These are phyloP conservation scores for Scrobipalpa costella DNA, from an alignment of 2,888 invertebrate species.

Conservation along the genomic window DNA sequence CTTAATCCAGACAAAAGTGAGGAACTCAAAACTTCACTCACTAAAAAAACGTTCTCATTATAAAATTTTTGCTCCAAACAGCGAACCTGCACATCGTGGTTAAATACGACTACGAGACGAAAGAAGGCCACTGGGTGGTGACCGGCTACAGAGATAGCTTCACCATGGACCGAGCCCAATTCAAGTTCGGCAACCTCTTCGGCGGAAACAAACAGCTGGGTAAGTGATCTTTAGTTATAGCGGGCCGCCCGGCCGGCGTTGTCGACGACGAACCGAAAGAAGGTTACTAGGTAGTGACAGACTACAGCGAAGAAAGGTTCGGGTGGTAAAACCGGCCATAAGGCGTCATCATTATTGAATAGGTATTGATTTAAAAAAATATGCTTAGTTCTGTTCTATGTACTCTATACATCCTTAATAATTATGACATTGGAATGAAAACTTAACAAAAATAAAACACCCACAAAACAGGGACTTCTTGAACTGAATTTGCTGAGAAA, in stretches of 20 bases:
- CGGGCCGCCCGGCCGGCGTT: too few species aligned
- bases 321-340: too few species aligned
- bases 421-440: too few species aligned
- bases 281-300: constrained; percentile 65
- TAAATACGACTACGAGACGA: constrained; percentile 67
- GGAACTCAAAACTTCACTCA: too few species aligned
- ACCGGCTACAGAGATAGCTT: constrained; percentile 67
- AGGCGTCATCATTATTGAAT: too few species aligned
- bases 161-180: constrained; percentile 72
- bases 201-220: constrained; percentile 71
- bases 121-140: constrained; percentile 66
- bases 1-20: too few species aligned
- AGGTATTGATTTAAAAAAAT: too few species aligned
- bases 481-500: not conserved
- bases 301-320: constrained; percentile 49
- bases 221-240: constrained; percentile 41
- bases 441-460: not conserved
- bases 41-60: too few species aligned
- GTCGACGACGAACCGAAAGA: constrained; percentile 59
- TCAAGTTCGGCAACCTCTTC: constrained; percentile 75
- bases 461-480: not conserved
- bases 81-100: constrained; percentile 73
- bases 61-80: constrained; percentile 36
- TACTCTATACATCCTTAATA: too few species aligned
- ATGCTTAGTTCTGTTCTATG: too few species aligned